phyloP scores from a whole-genome alignment of 2,888 invertebrate genomes.

The Bombyx huttoni region DNA sequence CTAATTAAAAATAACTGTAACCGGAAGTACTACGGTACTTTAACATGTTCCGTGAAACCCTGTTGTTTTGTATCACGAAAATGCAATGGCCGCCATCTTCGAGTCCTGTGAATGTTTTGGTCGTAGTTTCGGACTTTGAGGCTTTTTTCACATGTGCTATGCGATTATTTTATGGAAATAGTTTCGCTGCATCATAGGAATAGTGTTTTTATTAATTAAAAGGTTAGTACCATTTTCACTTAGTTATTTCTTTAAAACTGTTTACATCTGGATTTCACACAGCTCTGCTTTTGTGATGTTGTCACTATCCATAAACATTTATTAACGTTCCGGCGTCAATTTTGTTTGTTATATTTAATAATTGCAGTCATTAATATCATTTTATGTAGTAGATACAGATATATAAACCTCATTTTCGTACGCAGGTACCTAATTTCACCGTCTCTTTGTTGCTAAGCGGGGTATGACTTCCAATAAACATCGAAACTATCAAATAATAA shows the following conservation, averaged over 20 bases:
- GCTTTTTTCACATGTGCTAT: constrained; percentile 57
- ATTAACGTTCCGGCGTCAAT: constrained; percentile 17
- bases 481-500: neutral
- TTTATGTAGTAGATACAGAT: constrained; percentile 31
- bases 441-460: constrained; percentile 55
- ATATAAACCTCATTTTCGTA: constrained; percentile 59
- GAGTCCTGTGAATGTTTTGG: constrained; percentile 86
- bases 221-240: constrained; percentile 51
- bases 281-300: constrained; percentile 73
- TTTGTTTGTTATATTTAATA: constrained; percentile 11
- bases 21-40: constrained; percentile 48
- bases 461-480: constrained; percentile 13
- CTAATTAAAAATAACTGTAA: constrained; percentile 16
- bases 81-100: constrained; percentile 90
- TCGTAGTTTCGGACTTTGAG: constrained; percentile 68
- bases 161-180: constrained; percentile 56
- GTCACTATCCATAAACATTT: constrained; percentile 49
- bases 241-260: constrained; percentile 71
- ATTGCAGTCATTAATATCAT: constrained; percentile 23
- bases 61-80: constrained; percentile 84
- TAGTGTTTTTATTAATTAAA: constrained; percentile 36
- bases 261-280: constrained; percentile 82
- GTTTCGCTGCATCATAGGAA: constrained; percentile 52
- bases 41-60: constrained; percentile 66
- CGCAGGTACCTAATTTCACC: constrained; percentile 38